These are phyloP conservation scores for Gallinago solitaria DNA, from an alignment of 2,797 vertebrate genomes.

Conservation along the genomic window DNA sequence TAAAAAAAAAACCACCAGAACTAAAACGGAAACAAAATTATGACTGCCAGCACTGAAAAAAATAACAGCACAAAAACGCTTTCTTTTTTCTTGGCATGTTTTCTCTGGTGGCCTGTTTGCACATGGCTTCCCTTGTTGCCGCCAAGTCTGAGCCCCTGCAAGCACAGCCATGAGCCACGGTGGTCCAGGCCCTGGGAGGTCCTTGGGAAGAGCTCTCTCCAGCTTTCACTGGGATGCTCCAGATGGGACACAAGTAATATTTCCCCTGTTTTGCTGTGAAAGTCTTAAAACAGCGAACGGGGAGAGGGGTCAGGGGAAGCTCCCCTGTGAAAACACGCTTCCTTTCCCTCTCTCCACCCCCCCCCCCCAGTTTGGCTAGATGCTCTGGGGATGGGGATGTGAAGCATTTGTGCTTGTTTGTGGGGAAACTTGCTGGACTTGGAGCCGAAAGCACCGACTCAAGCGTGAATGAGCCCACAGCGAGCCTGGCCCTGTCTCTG, in stretches of 20 bases:
- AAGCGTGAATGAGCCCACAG: background rate
- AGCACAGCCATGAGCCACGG: accelerated
- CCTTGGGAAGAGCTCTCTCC: background rate
- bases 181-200: background rate
- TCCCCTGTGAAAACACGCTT: background rate
- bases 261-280: background rate
- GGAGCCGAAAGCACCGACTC: accelerated
- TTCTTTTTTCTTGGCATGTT: background rate
- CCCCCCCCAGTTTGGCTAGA: background rate
- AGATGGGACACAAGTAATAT: background rate
- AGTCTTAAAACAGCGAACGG: background rate
- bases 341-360: background rate
- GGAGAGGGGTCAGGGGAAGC: accelerated
- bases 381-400: background rate
- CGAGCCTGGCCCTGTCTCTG: background rate
- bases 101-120: background rate
- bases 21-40: background rate
- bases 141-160: background rate
- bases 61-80: background rate
- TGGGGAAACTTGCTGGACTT: background rate
- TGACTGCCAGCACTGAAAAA: background rate
- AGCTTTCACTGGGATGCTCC: background rate
- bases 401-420: accelerated
- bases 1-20: no score
- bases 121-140: background rate